These are phyloP conservation scores for Microtus agrestis DNA, from an alignment of 2,797 vertebrate species.

Conservation along the genomic window DNA sequence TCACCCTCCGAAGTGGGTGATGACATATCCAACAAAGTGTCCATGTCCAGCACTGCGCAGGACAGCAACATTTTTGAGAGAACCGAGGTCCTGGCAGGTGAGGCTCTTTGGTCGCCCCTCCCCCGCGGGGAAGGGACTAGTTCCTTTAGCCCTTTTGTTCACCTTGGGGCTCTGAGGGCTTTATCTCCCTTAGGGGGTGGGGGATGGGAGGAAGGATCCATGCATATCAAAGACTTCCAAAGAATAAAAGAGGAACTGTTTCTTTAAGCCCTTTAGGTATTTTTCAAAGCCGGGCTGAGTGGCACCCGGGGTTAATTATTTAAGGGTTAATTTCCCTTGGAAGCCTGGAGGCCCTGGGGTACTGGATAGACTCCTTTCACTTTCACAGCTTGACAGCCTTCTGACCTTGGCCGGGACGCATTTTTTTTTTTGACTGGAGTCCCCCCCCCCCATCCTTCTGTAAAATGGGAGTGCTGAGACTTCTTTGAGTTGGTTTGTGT, in stretches of 20 bases:
- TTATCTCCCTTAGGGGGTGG: not conserved
- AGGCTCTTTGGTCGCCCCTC: slow-evolving; percentile 10
- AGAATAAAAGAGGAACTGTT: slow-evolving; percentile 10
- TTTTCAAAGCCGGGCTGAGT: slow-evolving; percentile 32
- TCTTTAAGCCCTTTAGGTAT: not conserved
- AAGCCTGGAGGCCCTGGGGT: not conserved
- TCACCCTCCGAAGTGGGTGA: slow-evolving; percentile 49
- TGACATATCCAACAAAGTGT: slow-evolving; percentile 90
- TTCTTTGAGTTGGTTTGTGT: not conserved
- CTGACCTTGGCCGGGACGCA: not conserved
- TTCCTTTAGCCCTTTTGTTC: rapidly evolving
- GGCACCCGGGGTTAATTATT: slow-evolving; percentile 67
- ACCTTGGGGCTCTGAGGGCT: not conserved
- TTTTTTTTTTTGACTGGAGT: not conserved
- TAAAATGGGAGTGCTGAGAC: not conserved
- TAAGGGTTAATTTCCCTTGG: slow-evolving; percentile 53
- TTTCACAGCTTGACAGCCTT: not conserved
- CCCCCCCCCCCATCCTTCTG: too few relatives aligned
- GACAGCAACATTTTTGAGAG: slow-evolving; percentile 93
- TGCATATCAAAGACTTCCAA: slow-evolving; percentile 19
- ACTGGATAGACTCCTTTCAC: not conserved
- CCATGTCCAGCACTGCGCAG: slow-evolving; percentile 93
- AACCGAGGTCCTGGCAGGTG: slow-evolving; percentile 96
- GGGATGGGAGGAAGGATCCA: not conserved
- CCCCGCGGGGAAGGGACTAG: not conserved